Base-by-base conservation (phyloP, 2,113 vertebrate genomes). In the Vireo altiloquus region DNA sequence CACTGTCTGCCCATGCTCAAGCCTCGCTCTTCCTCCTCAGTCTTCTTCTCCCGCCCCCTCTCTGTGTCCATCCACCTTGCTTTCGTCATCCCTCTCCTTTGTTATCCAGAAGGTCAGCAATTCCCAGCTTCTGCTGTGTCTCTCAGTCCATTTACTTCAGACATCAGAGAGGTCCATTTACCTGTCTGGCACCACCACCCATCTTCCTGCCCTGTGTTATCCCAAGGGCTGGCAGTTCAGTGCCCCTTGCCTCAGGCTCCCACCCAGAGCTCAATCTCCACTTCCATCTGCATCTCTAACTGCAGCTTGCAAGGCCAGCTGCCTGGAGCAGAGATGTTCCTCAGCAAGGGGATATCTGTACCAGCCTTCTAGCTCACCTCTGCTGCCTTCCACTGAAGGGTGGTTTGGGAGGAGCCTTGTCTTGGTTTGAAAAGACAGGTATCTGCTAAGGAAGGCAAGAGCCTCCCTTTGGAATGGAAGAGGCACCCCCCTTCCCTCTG, bases 301-400 rank as follows among this genome's bases (percentile, higher is more conserved):
- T 59, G 35, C 31, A 25, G 31, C 25, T 17, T 86, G 71, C 52
- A 25, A 31, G 21, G 52, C 61, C 70, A 57, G 42, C 30, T 24
- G 7, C 52, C 25, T 44, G 44, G 21, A 44, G 53, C 52, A 68
- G 40, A 54, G 20, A 9, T 42, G 30, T 17, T 57, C 42, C 44
- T 59, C 44, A 50, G 3, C 52, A 21, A 35, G 44, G 23, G 35
- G 8, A 42, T 0, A 0, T 33, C 35, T 30, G 42, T 49, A 9
- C 20, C 44, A 66, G 16, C 42, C 42, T 49, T 30, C 24, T 50
- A 56, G 42, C 50, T 56, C 35, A 30, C 24, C n/a, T 42, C 42
- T 75, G 70, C 35, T 42, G 42, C 52, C 9, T 57, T 65, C 15
- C 70, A 13, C 24, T 16, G 35, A n/a, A n/a, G 35, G 24, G 30